Percentiles rank a stretch among this genome's conserved stretches.
Evolutionary conservation across 2,888 invertebrate species (phyloP).

Genomic region (Melinaea marsaeus): DNA sequence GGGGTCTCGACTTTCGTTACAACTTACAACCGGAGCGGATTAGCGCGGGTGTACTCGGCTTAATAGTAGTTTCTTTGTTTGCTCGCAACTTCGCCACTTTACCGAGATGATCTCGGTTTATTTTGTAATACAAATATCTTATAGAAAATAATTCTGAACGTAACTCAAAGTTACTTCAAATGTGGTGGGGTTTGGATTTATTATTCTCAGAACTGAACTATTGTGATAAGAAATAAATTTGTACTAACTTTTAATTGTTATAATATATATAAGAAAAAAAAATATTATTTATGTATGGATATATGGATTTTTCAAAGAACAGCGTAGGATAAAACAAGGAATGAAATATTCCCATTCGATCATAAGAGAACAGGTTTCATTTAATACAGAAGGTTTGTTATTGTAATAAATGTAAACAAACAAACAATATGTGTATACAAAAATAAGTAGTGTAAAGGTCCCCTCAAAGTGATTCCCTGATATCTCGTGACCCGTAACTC

Average conservation of each 20-base stretch:
- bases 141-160: neutral
- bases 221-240: no score
- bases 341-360: no score
- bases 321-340: no score
- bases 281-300: no score
- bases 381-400: no score
- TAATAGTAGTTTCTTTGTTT: slow-evolving; percentile 61
- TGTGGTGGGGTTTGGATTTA: no score
- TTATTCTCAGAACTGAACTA: no score
- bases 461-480: slow-evolving; percentile 52
- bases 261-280: no score
- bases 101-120: slow-evolving; percentile 1
- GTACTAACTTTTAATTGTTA: no score
- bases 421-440: neutral
- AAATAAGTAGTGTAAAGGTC: slow-evolving; percentile 30
- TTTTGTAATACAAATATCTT: slow-evolving; percentile 1
- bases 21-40: slow-evolving; percentile 58
- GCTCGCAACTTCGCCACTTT: slow-evolving; percentile 31
- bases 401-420: no score
- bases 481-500: slow-evolving; percentile 26
- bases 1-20: slow-evolving; percentile 55
- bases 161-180: neutral
- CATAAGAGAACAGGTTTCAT: no score
- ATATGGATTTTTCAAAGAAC: no score
- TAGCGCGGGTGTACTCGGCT: slow-evolving; percentile 50